Percentiles rank a stretch among this genome's conserved stretches.
phyloP scores from a whole-genome alignment of 2,797 vertebrate genomes.

The Erpetoichthys calabaricus region DNA sequence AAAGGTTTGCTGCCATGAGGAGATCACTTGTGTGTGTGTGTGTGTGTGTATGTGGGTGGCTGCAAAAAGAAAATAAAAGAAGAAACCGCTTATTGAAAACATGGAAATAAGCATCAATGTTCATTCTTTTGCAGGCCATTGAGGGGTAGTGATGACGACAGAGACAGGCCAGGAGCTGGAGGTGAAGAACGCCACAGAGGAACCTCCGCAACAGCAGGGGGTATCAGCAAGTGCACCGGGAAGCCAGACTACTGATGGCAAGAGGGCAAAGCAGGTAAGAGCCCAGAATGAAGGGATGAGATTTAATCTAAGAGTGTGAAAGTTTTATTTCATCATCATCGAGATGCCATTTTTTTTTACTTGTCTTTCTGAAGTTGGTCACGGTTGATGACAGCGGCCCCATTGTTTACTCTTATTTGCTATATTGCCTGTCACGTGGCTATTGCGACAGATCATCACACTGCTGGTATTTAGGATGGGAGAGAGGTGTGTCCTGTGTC shows the following conservation, averaged over 20 bases:
- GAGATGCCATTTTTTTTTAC: too few relatives aligned
- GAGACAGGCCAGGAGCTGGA: slow-evolving; percentile 52
- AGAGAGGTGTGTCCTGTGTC: too few relatives aligned
- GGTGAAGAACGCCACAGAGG: slow-evolving; percentile 50
- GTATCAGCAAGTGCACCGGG: slow-evolving; percentile 45
- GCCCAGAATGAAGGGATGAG: not conserved
- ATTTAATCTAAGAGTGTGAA: too few relatives aligned
- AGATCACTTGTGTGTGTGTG: slow-evolving; percentile 1
- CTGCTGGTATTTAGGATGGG: too few relatives aligned
- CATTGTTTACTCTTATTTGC: too few relatives aligned
- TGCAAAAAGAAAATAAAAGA: not conserved
- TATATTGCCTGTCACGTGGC: too few relatives aligned
- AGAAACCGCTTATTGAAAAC: too few relatives aligned
- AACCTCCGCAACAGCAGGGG: slow-evolving; percentile 47
- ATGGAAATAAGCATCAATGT: not conserved
- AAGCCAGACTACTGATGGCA: slow-evolving; percentile 47
- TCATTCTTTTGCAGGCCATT: slow-evolving; percentile 37
- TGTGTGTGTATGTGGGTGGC: slow-evolving; percentile 4
- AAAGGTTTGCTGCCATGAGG: not conserved
- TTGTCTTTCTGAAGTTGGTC: too few relatives aligned
- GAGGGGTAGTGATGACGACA: slow-evolving; percentile 55
- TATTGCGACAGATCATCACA: too few relatives aligned
- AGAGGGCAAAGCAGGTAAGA: slow-evolving; percentile 65
- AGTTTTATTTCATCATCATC: too few relatives aligned
- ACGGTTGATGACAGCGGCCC: too few relatives aligned